phyloP scores from a whole-genome alignment of 2,113 vertebrate species.

The Antidorcas marsupialis region DNA sequence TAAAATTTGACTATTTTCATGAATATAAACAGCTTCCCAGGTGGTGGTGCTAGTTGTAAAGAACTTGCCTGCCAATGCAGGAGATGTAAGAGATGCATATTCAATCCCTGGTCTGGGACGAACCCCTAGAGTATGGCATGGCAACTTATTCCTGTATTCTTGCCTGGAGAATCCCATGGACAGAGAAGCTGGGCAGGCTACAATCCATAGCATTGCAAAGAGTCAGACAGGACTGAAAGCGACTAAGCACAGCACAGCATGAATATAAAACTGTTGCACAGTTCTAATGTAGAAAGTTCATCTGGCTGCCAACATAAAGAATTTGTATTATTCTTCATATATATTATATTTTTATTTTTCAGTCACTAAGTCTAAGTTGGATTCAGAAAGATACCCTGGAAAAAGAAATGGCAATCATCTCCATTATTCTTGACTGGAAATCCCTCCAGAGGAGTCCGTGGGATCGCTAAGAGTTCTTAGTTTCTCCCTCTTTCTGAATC shows the following conservation, averaged over 20 bases:
- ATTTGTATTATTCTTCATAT: neutral
- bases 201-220: neutral
- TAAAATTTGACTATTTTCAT: neutral
- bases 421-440: too few species aligned
- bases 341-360: neutral
- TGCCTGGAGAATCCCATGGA: neutral
- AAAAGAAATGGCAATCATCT: too few species aligned
- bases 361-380: neutral
- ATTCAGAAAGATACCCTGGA: too few species aligned
- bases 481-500: neutral
- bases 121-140: neutral
- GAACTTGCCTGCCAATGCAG: neutral
- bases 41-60: neutral
- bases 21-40: neutral
- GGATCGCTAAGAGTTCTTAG: too few species aligned
- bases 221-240: neutral
- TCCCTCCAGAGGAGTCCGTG: too few species aligned
- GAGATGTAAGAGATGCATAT: neutral
- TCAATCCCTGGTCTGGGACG: neutral
- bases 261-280: neutral
- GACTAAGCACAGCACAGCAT: neutral
- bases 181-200: neutral
- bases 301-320: neutral
- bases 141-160: neutral
- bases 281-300: neutral